Conservation (phyloP, 2,888 invertebrate species). For the Hemistola chrysoprasaria region DNA sequence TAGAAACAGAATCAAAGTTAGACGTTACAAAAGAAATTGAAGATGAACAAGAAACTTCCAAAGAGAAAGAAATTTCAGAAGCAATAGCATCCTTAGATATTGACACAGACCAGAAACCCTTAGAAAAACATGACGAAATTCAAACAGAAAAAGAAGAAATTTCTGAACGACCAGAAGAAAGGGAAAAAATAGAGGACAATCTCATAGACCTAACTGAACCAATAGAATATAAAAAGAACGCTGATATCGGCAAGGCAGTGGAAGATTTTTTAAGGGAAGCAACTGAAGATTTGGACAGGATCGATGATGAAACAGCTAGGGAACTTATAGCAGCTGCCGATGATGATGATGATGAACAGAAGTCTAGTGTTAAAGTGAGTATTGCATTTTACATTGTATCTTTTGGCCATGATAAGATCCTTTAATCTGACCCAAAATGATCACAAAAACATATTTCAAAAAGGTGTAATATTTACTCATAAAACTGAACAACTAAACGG, state of each 20-base stretch:
- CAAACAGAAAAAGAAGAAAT: constrained; percentile 9
- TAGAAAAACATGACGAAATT: too few relatives aligned
- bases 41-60: constrained; percentile 10
- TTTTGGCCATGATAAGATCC: too few relatives aligned
- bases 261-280: constrained; percentile 58
- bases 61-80: constrained; percentile 18
- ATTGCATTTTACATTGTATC: background rate
- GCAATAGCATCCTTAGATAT: too few relatives aligned
- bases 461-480: too few relatives aligned
- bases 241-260: constrained; percentile 43
- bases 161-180: constrained; percentile 21
- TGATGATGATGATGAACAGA: constrained; percentile 48
- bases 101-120: too few relatives aligned
- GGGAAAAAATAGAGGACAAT: constrained; percentile 27
- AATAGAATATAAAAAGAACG: constrained; percentile 39
- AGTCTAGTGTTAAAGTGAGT: constrained; percentile 71
- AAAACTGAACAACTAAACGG: too few relatives aligned
- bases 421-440: too few relatives aligned
- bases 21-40: constrained; percentile 8
- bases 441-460: too few relatives aligned
- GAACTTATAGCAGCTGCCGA: constrained; percentile 67
- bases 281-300: constrained; percentile 37
- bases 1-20: too few relatives aligned
- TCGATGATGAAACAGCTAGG: constrained; percentile 51
- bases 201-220: constrained; percentile 41